Percentiles rank a stretch among this genome's conserved stretches.
Conservation (phyloP, 2,888 invertebrate genomes). For the Miltochrista miniata region DNA sequence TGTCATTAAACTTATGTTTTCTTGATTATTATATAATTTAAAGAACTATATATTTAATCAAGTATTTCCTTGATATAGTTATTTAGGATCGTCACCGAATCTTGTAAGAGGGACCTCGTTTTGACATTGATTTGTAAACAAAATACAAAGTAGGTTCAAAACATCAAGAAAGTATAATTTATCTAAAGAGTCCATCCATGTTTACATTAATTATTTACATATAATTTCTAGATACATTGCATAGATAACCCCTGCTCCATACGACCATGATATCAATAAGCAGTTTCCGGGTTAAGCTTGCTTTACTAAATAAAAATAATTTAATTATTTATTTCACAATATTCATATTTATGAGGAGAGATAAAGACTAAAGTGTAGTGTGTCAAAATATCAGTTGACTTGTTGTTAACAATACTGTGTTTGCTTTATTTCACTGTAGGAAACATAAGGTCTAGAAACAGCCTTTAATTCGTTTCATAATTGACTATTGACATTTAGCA, state of each 20-base stretch:
- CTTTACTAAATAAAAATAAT: constrained; percentile 4
- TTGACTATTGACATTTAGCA: too few relatives aligned
- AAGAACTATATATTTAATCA: background rate
- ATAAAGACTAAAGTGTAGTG: too few relatives aligned
- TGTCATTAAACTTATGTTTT: too few relatives aligned
- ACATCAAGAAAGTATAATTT: background rate
- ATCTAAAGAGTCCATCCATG: constrained; percentile 14
- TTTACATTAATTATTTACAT: constrained; percentile 10
- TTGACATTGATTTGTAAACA: background rate
- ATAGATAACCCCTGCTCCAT: constrained; percentile 30
- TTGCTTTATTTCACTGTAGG: too few relatives aligned
- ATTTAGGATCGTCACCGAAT: too few relatives aligned
- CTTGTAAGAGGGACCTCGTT: background rate
- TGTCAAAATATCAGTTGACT: too few relatives aligned
- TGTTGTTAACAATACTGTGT: too few relatives aligned
- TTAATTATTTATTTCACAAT: background rate
- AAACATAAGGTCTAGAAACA: too few relatives aligned
- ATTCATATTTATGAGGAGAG: background rate
- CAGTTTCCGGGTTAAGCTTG: constrained; percentile 14
- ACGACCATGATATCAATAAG: constrained; percentile 16
- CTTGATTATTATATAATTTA: too few relatives aligned
- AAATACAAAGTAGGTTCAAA: background rate
- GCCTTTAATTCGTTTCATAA: too few relatives aligned
- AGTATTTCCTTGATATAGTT: background rate
- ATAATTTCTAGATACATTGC: background rate